Evolutionary conservation across 2,888 invertebrate species (phyloP), one percentile per base, ranked within the genome.

Genomic region (Altica lythri): DNA sequence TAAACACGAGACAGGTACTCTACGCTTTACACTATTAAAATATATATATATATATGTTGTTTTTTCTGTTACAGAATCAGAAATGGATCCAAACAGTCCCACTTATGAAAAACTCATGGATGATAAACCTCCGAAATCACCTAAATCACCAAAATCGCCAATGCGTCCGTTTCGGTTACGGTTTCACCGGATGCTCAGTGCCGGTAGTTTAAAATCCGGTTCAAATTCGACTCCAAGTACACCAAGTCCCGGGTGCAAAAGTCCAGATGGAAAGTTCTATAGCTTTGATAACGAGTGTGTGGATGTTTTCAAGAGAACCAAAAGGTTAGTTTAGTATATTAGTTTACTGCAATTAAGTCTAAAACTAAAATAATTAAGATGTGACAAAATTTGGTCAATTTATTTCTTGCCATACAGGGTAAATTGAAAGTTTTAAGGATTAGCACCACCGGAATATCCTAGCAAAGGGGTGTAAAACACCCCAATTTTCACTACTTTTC

Each of bases 171-270:
- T 69, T 25, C 61, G 66, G 1, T 57, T 64, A 42, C 60, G 62
- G 37, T 68, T 70, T 37, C 64, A 65, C 29, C 63, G 66, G 43
- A 67, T 71, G 64, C 51, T 69, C 35, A 70, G 70, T 40, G 50
- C 62, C 14, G 67, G 68, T 9, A 67, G 60, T 48, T 38, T 68
- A 10, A 68, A 62, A 52, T 47, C 53, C n/a, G 51, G 60, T 38
- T 56, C 61, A 12, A 46, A 30, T 35, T 63, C 62, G 2, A 54
- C 53, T n/a, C 58, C 60, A 2, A 48, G 34, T 3, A 53, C 52
- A 8, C 51, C 55, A 1, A 58, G 57, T 49, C 55, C 62, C 6
- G 35, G 25, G 10, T 43, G 54, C 6, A 42, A 42, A 19, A 54
- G 51, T 32, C 52, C 53, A 5, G 12, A 4, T 14, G 46, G 47